These are phyloP conservation scores for Meta bourneti DNA, from an alignment of 2,888 invertebrate genomes.

Conservation along the genomic window DNA sequence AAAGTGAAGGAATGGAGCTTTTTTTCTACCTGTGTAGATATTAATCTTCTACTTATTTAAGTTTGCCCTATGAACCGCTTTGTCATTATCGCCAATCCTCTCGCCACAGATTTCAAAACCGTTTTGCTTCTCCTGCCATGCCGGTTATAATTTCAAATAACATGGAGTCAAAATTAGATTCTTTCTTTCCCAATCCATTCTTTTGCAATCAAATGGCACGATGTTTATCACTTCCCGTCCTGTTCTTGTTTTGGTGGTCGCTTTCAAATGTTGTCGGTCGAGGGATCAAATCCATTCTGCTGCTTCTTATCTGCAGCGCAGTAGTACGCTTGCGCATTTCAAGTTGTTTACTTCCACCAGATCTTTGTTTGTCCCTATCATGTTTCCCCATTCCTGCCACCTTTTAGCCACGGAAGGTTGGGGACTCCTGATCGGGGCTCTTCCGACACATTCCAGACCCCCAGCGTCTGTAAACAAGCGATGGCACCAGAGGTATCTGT, in stretches of 20 bases:
- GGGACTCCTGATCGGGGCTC: background rate
- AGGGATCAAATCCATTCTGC: background rate
- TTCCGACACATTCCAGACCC: background rate
- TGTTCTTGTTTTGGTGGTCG: background rate
- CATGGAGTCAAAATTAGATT: background rate
- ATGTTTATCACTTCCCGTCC: background rate
- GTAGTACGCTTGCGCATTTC: conserved; percentile 36
- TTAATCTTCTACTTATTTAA: too few species aligned
- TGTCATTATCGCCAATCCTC: too few species aligned
- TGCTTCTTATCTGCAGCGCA: conserved; percentile 15
- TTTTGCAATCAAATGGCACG: background rate
- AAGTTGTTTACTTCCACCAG: conserved; percentile 28
- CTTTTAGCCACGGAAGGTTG: too few species aligned
- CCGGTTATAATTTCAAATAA: background rate
- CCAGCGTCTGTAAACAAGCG: background rate
- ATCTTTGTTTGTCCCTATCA: conserved; percentile 34
- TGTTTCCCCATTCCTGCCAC: too few species aligned
- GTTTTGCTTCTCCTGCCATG: too few species aligned
- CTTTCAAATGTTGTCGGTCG: background rate
- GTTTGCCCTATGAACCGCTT: too few species aligned
- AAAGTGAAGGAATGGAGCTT: too few species aligned
- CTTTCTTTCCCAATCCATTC: background rate
- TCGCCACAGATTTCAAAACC: too few species aligned
- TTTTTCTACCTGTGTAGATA: too few species aligned
- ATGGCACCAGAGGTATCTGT: background rate